Percentiles rank a stretch among this genome's conserved stretches.
phyloP scores from a whole-genome alignment of 1,140 invertebrate species.

The Mycetomoellerius zeteki region DNA sequence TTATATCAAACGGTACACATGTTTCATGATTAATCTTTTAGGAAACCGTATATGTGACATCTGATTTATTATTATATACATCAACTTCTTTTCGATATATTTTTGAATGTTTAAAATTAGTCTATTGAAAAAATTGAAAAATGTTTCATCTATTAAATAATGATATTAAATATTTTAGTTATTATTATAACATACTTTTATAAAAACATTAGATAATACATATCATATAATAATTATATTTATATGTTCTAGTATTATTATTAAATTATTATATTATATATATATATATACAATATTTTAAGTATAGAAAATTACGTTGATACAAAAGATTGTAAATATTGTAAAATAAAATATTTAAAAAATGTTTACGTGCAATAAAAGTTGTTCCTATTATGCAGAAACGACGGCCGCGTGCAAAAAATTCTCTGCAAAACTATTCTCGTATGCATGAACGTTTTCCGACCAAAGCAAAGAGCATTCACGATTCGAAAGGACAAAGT shows the following conservation, averaged over 20 bases:
- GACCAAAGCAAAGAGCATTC: slow-evolving; percentile 65
- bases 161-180: neutral
- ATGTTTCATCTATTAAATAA: slow-evolving; percentile 1
- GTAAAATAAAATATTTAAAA: slow-evolving; percentile 24
- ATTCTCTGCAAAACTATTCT: slow-evolving; percentile 62
- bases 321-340: neutral
- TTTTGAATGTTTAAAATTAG: neutral
- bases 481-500: slow-evolving; percentile 67
- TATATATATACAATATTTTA: neutral
- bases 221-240: slow-evolving; percentile 35
- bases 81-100: neutral
- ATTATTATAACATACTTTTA: neutral
- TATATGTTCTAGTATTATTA: neutral
- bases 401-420: slow-evolving; percentile 73
- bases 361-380: neutral
- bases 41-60: neutral
- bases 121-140: neutral
- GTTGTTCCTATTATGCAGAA: slow-evolving; percentile 63
- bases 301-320: slow-evolving; percentile 38
- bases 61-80: neutral
- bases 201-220: neutral
- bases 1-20: neutral
- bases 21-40: neutral
- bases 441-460: slow-evolving; percentile 46
- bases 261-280: slow-evolving; percentile 30